Evolutionary conservation across 2,888 invertebrate genomes (phyloP).

Genomic region (Zonitis immaculata): DNA sequence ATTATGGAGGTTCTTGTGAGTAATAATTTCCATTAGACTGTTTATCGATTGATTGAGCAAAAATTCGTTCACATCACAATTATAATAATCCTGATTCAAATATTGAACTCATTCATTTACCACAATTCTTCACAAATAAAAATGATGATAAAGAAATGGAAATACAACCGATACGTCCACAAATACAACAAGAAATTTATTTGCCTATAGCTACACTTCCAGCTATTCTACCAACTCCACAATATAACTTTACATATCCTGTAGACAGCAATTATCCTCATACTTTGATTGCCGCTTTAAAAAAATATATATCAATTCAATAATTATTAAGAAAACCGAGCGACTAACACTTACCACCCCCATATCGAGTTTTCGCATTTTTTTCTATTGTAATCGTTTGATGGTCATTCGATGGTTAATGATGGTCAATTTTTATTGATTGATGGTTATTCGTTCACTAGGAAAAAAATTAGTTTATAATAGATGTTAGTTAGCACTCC

Average conservation of each 20-base stretch:
- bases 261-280: constrained; percentile 19
- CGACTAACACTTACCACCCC: too few relatives aligned
- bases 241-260: constrained; percentile 15
- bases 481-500: too few relatives aligned
- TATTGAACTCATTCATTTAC: background rate
- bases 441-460: too few relatives aligned
- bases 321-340: background rate
- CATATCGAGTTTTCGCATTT: too few relatives aligned
- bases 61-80: background rate
- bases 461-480: too few relatives aligned
- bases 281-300: constrained; percentile 11
- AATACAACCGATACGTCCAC: background rate
- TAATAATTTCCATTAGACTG: background rate
- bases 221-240: constrained; percentile 12
- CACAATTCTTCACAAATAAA: background rate
- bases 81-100: background rate
- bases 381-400: too few relatives aligned
- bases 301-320: background rate
- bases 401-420: too few relatives aligned
- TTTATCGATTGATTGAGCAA: background rate
- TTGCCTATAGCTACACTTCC: background rate
- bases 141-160: background rate
- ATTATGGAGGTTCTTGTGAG: background rate
- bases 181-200: background rate
- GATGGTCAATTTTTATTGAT: too few relatives aligned